Conservation (phyloP, 2,797 vertebrate species). For the Karalla daura region DNA sequence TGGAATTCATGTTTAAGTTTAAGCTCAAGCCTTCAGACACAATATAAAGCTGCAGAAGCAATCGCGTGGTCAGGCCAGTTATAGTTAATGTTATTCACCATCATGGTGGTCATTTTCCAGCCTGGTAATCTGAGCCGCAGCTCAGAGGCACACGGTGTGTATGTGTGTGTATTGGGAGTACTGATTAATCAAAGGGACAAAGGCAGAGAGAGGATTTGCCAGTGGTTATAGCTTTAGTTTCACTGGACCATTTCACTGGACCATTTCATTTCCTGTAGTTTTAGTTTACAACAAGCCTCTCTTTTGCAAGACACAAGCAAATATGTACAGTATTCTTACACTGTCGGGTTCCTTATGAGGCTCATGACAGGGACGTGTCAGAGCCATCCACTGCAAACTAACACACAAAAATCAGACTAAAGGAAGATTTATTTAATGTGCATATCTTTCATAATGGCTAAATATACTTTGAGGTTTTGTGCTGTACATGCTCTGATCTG, state of each 20-base stretch:
- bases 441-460: background rate
- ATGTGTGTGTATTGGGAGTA: background rate
- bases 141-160: background rate
- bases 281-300: no score
- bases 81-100: conserved; percentile 1
- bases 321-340: no score
- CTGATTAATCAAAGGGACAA: conserved; percentile 46
- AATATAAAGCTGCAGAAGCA: background rate
- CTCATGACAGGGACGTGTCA: no score
- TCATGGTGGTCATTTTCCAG: conserved; percentile 26
- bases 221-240: conserved; percentile 9
- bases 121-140: conserved; percentile 43
- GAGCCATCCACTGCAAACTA: no score
- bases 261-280: no score
- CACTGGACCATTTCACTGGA: background rate
- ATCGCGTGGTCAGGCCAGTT: background rate
- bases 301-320: no score
- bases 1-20: no score
- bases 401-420: no score
- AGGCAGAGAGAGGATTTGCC: conserved; percentile 8
- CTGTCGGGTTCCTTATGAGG: no score
- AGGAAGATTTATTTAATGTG: no score
- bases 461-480: background rate
- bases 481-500: background rate
- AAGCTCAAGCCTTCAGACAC: no score